A percentile compares a stretch with the other conserved stretches of the same genome.
These are phyloP conservation scores for Brachionus koreanus DNA, from an alignment of 1,140 invertebrate genomes.

Conservation along the genomic window DNA sequence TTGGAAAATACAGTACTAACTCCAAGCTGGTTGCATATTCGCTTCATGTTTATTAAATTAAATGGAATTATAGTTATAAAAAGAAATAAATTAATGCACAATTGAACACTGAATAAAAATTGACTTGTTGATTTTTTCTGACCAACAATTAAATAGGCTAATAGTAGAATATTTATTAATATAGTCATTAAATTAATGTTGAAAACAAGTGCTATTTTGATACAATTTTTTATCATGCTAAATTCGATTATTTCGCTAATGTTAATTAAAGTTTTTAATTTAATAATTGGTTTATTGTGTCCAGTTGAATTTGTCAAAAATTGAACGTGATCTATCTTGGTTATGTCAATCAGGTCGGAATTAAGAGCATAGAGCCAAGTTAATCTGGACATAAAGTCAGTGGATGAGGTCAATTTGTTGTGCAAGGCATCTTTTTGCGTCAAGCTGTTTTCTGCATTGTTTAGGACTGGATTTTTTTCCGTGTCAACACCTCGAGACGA, in stretches of 20 bases:
- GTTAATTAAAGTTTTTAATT: not conserved
- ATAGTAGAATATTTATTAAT: not conserved
- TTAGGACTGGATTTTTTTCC: not conserved
- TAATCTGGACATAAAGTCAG: not conserved
- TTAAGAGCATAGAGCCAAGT: not conserved
- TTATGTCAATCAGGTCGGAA: not conserved
- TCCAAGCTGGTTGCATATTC: not conserved
- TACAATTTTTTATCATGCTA: not conserved
- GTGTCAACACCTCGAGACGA: not conserved
- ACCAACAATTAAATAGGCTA: not conserved
- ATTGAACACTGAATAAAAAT: not conserved
- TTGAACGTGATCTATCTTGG: not conserved
- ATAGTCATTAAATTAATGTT: constrained; percentile 10
- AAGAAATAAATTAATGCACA: not conserved
- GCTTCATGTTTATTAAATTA: not conserved
- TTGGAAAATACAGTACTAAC: not conserved
- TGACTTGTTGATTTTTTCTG: not conserved
- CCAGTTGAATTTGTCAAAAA: not conserved
- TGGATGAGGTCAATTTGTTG: not conserved
- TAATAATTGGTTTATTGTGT: constrained; percentile 17
- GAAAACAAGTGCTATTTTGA: not conserved
- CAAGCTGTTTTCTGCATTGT: not conserved
- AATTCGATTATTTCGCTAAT: constrained; percentile 1
- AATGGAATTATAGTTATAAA: not conserved
- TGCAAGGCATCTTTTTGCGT: not conserved